These are phyloP conservation scores for Corythaeola cristata DNA, from an alignment of 2,113 vertebrate species.

Conservation along the genomic window DNA sequence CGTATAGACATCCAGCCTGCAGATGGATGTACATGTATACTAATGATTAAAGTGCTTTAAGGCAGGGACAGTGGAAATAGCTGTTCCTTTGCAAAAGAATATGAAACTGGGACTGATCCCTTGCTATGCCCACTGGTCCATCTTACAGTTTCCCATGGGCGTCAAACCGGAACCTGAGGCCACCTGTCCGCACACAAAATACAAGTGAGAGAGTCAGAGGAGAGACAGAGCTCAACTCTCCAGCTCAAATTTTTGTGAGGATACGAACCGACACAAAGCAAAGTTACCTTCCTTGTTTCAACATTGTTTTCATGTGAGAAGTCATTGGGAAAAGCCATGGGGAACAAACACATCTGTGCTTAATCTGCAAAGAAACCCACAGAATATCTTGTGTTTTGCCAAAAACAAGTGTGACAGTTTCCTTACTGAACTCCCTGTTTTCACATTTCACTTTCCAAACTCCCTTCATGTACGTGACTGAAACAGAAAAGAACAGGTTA, in stretches of 20 bases:
- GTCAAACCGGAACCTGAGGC: background rate
- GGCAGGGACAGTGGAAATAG: background rate
- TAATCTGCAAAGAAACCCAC: background rate
- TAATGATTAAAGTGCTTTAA: background rate
- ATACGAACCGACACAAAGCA: background rate
- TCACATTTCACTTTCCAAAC: background rate
- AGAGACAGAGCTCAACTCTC: background rate
- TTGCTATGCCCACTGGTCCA: background rate
- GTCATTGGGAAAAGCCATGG: background rate
- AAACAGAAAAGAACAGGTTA: background rate
- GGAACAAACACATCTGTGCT: background rate
- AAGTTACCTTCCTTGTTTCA: background rate
- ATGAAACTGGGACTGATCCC: background rate
- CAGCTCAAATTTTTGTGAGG: background rate
- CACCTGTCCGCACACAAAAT: background rate
- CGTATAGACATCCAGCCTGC: background rate
- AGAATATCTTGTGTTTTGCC: background rate
- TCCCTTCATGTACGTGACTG: background rate
- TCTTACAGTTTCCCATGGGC: background rate
- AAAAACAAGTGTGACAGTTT: background rate
- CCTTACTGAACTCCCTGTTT: background rate
- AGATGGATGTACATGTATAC: background rate
- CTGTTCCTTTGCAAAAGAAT: background rate
- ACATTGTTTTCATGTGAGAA: background rate
- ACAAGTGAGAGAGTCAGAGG: background rate